Base-by-base conservation (phyloP, 2,888 invertebrate genomes). In the Eupeodes luniger region DNA sequence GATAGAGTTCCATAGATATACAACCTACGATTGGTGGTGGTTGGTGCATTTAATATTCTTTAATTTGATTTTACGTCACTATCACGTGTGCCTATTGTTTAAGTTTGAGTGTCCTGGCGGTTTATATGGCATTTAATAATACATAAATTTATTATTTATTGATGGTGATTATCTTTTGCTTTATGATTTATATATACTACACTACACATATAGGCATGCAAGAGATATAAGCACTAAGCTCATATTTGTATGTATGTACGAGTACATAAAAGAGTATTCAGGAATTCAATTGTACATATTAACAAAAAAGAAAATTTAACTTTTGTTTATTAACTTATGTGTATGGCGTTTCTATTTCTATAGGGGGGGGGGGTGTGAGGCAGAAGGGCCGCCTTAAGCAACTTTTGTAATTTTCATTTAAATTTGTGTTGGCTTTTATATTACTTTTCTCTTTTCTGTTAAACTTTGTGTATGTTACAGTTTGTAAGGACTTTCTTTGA, bases 41-140 rank as follows among this genome's bases (percentile, higher is more conserved):
- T 27, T 74, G 36, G 67, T 66, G 64, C n/a, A 67, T 57, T 49
- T 34, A 66, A 78, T 66, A 44, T 77, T 53, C 69, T 34, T 77
- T 77, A 62, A 67, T 81, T 81, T 36, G 61, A 55, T 27, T 80
- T 62, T 57, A 67, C 53, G 57, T 77, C 77, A 70, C 34, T 77
- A 61, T 53, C 79, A 84, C 55, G 79, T 79, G 75, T 34, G n/a
- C 40, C 40, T 40, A 40, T n/a, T 84, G 47, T 34, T 36, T 80
- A 62, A 27, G 49, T 4, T 47, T 36, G 53, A 66, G 16, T 67
- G 19, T 19, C 9, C 44, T 64, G 44, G 12, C 12, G 40, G 40
- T 40, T 40, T 66, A 14, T 44, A 66, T 27, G 51, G 64, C 27
- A 78, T 59, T 83, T 27, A 72, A 64, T 40, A 57, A 66, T 72